Percentiles rank a stretch among this genome's conserved stretches.
Conservation (phyloP, 2,113 vertebrate species). For the Sterna hirundo region DNA sequence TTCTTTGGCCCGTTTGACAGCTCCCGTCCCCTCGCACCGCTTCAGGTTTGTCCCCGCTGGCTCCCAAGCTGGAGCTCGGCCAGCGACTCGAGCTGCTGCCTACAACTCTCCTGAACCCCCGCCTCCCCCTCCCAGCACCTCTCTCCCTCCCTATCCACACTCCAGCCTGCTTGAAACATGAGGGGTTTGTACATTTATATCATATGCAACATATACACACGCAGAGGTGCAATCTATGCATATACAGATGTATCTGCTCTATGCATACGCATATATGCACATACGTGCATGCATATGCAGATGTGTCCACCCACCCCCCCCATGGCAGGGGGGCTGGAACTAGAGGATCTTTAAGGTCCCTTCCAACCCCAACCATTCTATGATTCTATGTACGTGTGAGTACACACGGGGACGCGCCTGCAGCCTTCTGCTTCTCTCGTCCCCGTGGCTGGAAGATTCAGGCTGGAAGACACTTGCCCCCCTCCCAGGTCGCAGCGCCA, state of each 20-base stretch:
- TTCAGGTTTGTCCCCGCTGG: not conserved
- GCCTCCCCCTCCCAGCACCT: not conserved
- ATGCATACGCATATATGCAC: no score
- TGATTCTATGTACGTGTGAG: no score
- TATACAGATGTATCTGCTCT: not conserved
- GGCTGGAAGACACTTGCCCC: not conserved
- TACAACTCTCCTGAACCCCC: not conserved
- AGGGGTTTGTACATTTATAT: not conserved
- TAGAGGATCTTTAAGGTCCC: no score
- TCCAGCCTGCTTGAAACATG: not conserved
- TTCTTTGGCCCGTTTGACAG: not conserved
- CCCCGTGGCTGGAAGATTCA: not conserved
- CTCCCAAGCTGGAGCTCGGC: not conserved
- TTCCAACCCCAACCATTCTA: no score
- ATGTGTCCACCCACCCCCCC: no score
- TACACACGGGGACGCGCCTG: rapidly evolving
- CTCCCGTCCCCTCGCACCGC: not conserved
- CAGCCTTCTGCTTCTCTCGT: not conserved
- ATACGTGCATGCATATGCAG: not conserved
- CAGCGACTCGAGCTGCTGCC: not conserved
- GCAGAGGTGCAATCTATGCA: not conserved
- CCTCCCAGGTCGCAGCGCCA: not conserved
- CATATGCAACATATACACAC: not conserved
- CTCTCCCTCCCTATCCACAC: not conserved
- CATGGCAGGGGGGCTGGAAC: no score